Percentiles rank a stretch among this genome's conserved stretches.
These are phyloP conservation scores for Drosophila prosaltans DNA, from an alignment of 1,140 invertebrate genomes.

Conservation along the genomic window DNA sequence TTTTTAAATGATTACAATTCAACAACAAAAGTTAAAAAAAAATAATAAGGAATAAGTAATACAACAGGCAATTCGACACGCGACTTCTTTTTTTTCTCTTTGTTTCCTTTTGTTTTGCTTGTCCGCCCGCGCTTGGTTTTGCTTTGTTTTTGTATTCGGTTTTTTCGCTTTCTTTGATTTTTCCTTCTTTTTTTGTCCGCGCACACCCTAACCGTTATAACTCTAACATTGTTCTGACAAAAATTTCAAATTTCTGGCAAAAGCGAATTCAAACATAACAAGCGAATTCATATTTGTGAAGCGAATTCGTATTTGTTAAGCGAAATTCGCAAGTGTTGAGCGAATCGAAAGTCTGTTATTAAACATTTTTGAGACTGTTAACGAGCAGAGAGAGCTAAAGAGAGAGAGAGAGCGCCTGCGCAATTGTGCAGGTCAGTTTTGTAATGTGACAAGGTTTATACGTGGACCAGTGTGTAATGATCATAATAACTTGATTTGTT, in stretches of 20 bases:
- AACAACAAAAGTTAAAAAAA: conserved; percentile 22
- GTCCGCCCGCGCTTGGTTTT: conserved; percentile 34
- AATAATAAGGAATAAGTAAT: conserved; percentile 28
- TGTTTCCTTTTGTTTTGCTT: conserved; percentile 36
- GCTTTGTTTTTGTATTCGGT: conserved; percentile 14
- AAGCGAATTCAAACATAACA: no score
- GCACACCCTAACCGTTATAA: conserved; percentile 48
- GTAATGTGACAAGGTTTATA: conserved; percentile 29
- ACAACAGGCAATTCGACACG: conserved; percentile 10
- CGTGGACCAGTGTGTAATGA: neutral
- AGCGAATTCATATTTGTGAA: no score
- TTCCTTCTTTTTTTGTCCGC: conserved; percentile 14
- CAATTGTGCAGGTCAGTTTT: conserved; percentile 54
- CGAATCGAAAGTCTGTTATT: neutral
- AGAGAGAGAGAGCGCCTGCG: conserved; percentile 54
- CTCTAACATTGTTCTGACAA: conserved; percentile 3
- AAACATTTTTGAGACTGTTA: neutral
- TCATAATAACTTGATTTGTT: conserved; percentile 1
- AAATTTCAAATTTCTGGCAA: no score
- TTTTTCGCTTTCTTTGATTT: conserved; percentile 33
- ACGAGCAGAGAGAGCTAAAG: neutral
- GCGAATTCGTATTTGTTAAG: no score
- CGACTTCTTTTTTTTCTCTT: conserved; percentile 16
- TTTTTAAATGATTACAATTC: neutral
- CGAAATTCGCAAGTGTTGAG: no score